Percentiles rank a stretch among this genome's conserved stretches.
Evolutionary conservation across 2,113 vertebrate genomes (phyloP).

Genomic region (Peromyscus leucopus): DNA sequence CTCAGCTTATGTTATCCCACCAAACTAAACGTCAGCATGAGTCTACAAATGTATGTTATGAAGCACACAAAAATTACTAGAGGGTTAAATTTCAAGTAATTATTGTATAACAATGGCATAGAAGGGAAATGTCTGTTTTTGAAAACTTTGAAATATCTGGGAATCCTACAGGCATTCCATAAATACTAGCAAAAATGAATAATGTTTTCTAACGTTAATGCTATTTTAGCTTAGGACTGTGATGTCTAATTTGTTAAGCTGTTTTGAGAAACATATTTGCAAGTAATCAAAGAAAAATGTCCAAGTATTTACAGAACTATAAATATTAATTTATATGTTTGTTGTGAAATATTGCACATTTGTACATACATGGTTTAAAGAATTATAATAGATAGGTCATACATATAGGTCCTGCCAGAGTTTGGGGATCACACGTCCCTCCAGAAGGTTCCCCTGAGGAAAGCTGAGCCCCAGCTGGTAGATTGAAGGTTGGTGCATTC

Average conservation of each 20-base stretch:
- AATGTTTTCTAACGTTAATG: constrained; percentile 11
- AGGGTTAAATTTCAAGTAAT: constrained; percentile 7
- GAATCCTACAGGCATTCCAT: neutral
- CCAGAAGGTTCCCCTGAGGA: neutral
- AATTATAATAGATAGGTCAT: neutral
- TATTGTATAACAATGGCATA: neutral
- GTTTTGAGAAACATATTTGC: constrained; percentile 58
- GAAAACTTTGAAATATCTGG: neutral
- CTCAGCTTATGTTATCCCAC: neutral
- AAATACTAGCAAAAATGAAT: neutral
- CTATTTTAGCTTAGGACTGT: constrained; percentile 42
- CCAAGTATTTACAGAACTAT: constrained; percentile 51
- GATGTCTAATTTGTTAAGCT: constrained; percentile 48
- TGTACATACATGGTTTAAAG: neutral
- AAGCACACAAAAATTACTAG: neutral
- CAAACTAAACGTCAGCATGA: neutral
- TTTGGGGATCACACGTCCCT: neutral
- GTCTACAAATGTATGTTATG: neutral
- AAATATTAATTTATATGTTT: constrained; percentile 34
- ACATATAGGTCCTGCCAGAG: neutral
- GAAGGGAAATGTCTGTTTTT: neutral
- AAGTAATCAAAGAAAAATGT: constrained; percentile 56
- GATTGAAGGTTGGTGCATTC: neutral
- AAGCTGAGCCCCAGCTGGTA: neutral
- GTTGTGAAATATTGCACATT: neutral